Evolutionary conservation across 2,797 vertebrate genomes (phyloP).

Genomic region (Falco rusticolus): DNA sequence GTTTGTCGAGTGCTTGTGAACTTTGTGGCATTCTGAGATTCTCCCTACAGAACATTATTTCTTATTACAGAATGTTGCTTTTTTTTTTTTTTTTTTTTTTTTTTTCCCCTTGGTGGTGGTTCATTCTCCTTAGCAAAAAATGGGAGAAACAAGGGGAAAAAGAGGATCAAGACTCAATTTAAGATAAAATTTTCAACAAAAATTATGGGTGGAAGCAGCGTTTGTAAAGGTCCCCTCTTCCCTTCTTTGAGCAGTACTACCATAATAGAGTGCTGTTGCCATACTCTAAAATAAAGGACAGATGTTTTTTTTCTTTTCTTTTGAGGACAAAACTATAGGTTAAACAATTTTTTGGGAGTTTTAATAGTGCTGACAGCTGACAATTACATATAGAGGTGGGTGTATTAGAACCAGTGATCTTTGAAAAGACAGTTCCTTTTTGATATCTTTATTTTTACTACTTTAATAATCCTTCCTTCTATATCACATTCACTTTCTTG

Average conservation of each 20-base stretch:
- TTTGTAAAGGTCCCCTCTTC: background rate
- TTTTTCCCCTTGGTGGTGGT: background rate
- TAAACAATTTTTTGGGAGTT: background rate
- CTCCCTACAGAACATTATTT: background rate
- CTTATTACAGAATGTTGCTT: background rate
- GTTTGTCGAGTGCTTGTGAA: background rate
- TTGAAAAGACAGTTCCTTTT: background rate
- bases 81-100: background rate
- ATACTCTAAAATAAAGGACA: background rate
- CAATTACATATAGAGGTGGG: background rate
- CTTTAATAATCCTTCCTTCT: background rate
- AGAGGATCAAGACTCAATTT: background rate
- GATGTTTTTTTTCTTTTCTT: background rate
- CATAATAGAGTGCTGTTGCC: background rate
- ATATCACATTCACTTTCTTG: background rate
- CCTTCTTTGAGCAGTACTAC: background rate
- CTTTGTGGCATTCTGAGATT: background rate
- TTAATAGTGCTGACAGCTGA: background rate
- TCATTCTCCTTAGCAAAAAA: background rate
- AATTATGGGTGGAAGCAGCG: background rate
- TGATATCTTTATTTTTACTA: background rate
- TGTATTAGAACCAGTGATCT: background rate
- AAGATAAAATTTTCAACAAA: background rate
- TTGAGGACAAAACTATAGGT: background rate
- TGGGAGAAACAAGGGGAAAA: background rate